Evolutionary conservation across 37 sponge, comb jelly and placozoan genomes (phyloP), one percentile per base, ranked within the genome.

Genomic region (Theonella swinhoei): DNA sequence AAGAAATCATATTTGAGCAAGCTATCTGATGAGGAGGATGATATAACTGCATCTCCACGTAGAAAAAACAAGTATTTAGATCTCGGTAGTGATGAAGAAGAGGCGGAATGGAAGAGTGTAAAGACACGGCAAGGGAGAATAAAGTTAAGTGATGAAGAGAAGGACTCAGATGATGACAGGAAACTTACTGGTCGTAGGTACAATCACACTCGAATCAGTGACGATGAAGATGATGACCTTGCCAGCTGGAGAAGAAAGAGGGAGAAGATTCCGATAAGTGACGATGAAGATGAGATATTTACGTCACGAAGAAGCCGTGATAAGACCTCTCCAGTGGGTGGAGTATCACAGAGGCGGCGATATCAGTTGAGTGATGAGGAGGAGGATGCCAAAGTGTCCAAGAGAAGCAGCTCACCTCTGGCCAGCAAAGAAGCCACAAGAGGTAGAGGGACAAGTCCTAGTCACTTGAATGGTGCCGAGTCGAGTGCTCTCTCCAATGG

Each of bases 151-250:
- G 1, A 65, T 8, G 34, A 7, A 3, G 34, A 28, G 9, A 31
- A 68, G 69, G 14, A 31, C 32, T 33, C 33, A 1, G 64, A 9
- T 63, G 64, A 63, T 5, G 64, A 63, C 1, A 1, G 4, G 3
- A 28, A 63, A 5, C 26, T 63, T 28, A 31, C 69, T 20, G 19
- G 33, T 25, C 34, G 69, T 32, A 25, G 69, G 19, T 32, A 7
- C 34, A 68, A 32, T 1, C 30, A 31, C 20, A 68, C 1, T 20
- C 54, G 30, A 25, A 28, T 29, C 30, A 28, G 33, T 8, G 75
- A 83, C 42, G 54, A 75, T 8, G 68, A 65, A 33, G 84, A 83
- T 75, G 84, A 64, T 33, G 84, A 83, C 42, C 29, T 83, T 1
- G 76, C 36, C 68, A 74, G 30, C 35, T 47, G 76, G 66, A 83